Evolutionary conservation across 2,797 vertebrate species (phyloP).

Genomic region (Amniataba percoides): DNA sequence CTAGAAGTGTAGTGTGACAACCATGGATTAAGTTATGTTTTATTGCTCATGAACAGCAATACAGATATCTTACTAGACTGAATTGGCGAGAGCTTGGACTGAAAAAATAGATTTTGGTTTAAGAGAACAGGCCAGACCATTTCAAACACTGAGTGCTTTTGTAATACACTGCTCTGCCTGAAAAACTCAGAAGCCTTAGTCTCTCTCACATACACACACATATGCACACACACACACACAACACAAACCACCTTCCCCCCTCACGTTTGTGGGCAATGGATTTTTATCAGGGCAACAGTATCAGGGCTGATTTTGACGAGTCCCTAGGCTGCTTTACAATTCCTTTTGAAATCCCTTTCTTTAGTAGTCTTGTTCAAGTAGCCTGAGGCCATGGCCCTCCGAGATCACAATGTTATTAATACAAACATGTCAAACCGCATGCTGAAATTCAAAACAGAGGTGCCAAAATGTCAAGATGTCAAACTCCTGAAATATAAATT

Average conservation of each 20-base stretch:
- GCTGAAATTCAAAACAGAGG: constrained; percentile 88
- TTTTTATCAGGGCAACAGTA: constrained; percentile 88
- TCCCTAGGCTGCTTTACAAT: constrained; percentile 88
- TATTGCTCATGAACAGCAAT: not conserved
- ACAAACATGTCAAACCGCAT: constrained; percentile 90
- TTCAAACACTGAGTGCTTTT: constrained; percentile 7
- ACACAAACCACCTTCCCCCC: constrained; percentile 67
- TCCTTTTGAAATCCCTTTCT: constrained; percentile 91
- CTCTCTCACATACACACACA: constrained; percentile 6
- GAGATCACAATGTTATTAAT: constrained; percentile 90
- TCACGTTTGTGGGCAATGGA: constrained; percentile 85
- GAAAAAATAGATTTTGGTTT: constrained; percentile 36
- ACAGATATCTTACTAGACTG: not conserved
- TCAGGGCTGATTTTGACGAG: constrained; percentile 86
- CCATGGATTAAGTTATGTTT: too few species aligned
- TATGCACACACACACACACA: constrained; percentile 32
- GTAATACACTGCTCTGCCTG: constrained; percentile 27
- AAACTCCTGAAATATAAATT: constrained; percentile 87
- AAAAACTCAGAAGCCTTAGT: constrained; percentile 37
- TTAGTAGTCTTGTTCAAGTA: constrained; percentile 87
- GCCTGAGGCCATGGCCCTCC: constrained; percentile 88
- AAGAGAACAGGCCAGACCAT: not conserved
- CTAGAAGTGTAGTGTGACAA: not conserved
- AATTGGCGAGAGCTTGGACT: not conserved
- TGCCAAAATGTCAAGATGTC: constrained; percentile 88